Evolutionary conservation across 2,113 vertebrate genomes (phyloP), one percentile per base, ranked within the genome.

Genomic region (Eublepharis macularius): DNA sequence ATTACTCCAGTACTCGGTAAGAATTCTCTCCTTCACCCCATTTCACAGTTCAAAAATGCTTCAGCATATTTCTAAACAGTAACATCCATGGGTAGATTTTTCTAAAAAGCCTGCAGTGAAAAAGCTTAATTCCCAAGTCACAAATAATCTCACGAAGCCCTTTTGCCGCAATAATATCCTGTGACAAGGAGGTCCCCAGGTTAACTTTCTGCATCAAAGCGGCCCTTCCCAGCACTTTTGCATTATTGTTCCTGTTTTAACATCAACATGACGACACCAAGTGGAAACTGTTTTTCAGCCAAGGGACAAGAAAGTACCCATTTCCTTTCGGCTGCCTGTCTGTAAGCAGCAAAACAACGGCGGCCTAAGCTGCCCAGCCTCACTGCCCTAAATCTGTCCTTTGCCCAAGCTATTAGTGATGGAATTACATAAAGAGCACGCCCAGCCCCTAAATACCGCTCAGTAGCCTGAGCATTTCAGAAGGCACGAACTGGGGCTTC

Each of bases 61-160:
- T n/a, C 60, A 29, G 26, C 60, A 63, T 10, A 26, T 63, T 63
- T 63, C 9, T 24, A 63, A 29, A 29, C 60, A 29, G 24, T 2
- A 29, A 26, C 21, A 63, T n/a, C n/a, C n/a, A n/a, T n/a, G n/a
- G n/a, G n/a, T n/a, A n/a, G n/a, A n/a, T n/a, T n/a, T n/a, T 93
- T 85, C 88, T 89, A 72, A 88, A 70, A n/a, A 91, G 84, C 85
- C 29, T 29, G 36, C 80, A 36, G 85, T 32, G 65, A 81, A 94
- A 94, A 92, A 84, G 83, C 86, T 93, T 89, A 94, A 94, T 90
- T 92, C 91, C 91, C 91, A 94, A 93, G 73, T 91, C 88, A 92
- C 93, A 93, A 90, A 91, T 94, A 91, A 93, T 89, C 89, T 91
- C 88, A 86, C 84, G 89, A 85, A 92, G 86, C 7, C 0, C 45